phyloP scores from a whole-genome alignment of 1,140 invertebrate species.

The Drosophila eugracilis region DNA sequence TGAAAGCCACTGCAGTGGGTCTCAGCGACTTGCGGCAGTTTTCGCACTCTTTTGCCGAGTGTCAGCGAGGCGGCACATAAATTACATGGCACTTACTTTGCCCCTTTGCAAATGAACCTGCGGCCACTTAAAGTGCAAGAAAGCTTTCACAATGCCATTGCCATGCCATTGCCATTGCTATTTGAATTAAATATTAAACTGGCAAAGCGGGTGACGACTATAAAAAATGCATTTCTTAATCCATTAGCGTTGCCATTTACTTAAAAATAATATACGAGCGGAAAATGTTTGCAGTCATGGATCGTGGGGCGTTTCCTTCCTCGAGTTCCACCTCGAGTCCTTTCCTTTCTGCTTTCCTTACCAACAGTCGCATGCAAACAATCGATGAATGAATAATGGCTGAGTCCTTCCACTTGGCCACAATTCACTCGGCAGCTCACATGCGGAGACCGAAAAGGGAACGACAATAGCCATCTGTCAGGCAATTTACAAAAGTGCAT shows the following conservation, averaged over 20 bases:
- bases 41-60: slow-evolving; percentile 66
- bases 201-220: slow-evolving; percentile 27
- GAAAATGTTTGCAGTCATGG: slow-evolving; percentile 7
- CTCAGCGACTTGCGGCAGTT: slow-evolving; percentile 57
- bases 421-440: slow-evolving; percentile 20
- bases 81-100: slow-evolving; percentile 74
- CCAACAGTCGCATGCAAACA: slow-evolving; percentile 39
- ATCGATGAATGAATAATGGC: slow-evolving; percentile 80
- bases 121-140: slow-evolving; percentile 50
- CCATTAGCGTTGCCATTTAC: slow-evolving; percentile 53
- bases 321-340: background rate
- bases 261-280: slow-evolving; percentile 25
- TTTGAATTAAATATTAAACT: slow-evolving; percentile 66
- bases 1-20: slow-evolving; percentile 28
- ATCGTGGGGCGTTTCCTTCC: slow-evolving; percentile 3
- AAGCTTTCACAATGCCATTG: slow-evolving; percentile 9
- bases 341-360: background rate
- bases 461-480: slow-evolving; percentile 34
- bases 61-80: slow-evolving; percentile 60
- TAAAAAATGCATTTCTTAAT: slow-evolving; percentile 71
- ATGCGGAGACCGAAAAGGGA: background rate
- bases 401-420: slow-evolving; percentile 47
- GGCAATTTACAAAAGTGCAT: slow-evolving; percentile 59
- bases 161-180: slow-evolving; percentile 12
- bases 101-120: slow-evolving; percentile 58